Evolutionary conservation across 1,140 invertebrate genomes (phyloP), one percentile per base, ranked within the genome.

Genomic region (Apis cerana): DNA sequence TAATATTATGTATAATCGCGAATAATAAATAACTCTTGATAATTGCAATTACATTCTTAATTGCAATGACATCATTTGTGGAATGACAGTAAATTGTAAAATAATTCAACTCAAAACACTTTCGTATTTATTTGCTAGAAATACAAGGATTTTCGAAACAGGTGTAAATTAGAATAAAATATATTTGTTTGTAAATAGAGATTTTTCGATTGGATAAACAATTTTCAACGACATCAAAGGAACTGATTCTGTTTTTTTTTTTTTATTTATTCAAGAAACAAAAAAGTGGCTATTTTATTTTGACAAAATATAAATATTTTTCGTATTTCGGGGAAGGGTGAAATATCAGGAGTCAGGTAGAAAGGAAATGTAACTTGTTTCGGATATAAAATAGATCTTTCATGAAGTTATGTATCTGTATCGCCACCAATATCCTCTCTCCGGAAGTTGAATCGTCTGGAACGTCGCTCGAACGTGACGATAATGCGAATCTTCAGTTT

Each of bases 391-490:
- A 78, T 78, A 56, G 54, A 69, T 33, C 50, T 78, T 67, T 48
- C 76, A 48, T 54, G 54, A 69, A 78, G 76, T 78, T 68, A n/a
- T 75, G 61, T 76, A 76, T 81, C 72, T 77, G 72, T 65, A 11
- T 52, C 21, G 48, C 75, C 61, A 67, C 84, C 78, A 69, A 82
- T 85, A 68, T 83, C 77, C 86, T 80, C 83, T 86, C 79, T 62
- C 76, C 72, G 68, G 76, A 64, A 68, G 69, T 75, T 84, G 76
- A 74, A 72, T 87, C 76, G 75, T 33, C 52, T 65, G 72, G 77
- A 86, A 87, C 62, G 68, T 70, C 77, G 59, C 75, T 86, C 80
- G 84, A 83, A 86, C 81, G 81, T 86, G 81, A 83, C 62, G 76
- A 86, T 86, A 87, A 87, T 86, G 62, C 52, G 85, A 86, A 86